Evolutionary conservation across 2,888 invertebrate genomes (phyloP), one percentile per base, ranked within the genome.

Genomic region (Calameuta idolon): DNA sequence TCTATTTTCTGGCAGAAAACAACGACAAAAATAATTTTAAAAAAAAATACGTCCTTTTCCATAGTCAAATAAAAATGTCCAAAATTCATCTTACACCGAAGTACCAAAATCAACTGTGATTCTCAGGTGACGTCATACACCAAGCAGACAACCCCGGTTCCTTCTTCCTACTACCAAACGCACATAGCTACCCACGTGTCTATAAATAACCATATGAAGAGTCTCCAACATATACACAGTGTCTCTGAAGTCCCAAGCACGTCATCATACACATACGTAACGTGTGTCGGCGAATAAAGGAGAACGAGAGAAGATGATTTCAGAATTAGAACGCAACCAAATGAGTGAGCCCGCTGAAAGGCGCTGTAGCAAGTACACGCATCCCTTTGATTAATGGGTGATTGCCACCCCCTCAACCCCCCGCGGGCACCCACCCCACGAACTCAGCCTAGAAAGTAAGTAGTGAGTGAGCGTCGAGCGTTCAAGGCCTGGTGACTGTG

Each of bases 401-500:
- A 85, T 86, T 83, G 83, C 84, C 83, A 80, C 77, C 77, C 77
- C 79, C 79, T 74, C 77, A 33, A 76, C 69, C 75, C 80, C 82
- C 82, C 80, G 82, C 37, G 79, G 71, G 4, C 31, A 31, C 71
- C 33, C 71, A 33, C 31, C 71, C 71, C 1, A 33, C 31, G 33
- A 33, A 55, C 78, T 40, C 78, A 34, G 75, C 75, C 75, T 73
- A 86, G 89, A 89, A 89, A 89, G 89, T 90, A 89, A 89, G 89
- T 87, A 89, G 89, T 86, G 88, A 87, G 87, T 84, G 89, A 86
- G 85, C 87, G 86, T 55, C 23, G 55, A 55, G 84, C 87, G 88
- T 88, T 89, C 88, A 89, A 89, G 90, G 89, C 89, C 89, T 90
- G 90, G 89, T 87, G 87, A 88, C 87, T 87, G 92, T 87, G 92